A percentile compares a stretch with the other conserved stretches of the same genome.
Conservation (phyloP, 2,888 invertebrate genomes). For the Adela reaumurella region DNA sequence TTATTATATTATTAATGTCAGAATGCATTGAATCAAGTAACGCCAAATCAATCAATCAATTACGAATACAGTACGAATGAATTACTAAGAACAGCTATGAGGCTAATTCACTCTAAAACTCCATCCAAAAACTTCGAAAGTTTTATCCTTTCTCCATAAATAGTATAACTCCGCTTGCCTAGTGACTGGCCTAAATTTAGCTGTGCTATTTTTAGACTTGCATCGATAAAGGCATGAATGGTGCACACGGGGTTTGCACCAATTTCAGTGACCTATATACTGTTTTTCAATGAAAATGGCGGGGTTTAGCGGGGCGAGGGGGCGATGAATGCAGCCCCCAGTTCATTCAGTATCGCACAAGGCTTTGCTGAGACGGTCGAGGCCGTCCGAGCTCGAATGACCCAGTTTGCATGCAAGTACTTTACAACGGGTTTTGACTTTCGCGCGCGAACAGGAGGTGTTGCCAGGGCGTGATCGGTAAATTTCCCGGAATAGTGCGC, state of each 20-base stretch:
- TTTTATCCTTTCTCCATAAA: no score
- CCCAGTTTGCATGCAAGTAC: slow-evolving; percentile 22
- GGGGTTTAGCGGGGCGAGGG: slow-evolving; percentile 40
- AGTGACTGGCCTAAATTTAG: slow-evolving; percentile 54
- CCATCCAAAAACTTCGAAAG: no score
- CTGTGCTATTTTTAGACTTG: slow-evolving; percentile 38
- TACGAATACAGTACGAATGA: no score
- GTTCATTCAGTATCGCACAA: slow-evolving; percentile 48
- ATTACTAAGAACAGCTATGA: no score
- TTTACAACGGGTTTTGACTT: neutral
- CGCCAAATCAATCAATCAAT: no score
- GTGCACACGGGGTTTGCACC: slow-evolving; percentile 42
- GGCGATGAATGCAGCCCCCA: slow-evolving; percentile 35
- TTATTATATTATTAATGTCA: no score
- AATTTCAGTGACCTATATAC: slow-evolving; percentile 46
- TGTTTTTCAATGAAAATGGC: slow-evolving; percentile 43
- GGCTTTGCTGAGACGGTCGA: no score
- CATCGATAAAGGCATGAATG: slow-evolving; percentile 36
- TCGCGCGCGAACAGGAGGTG: slow-evolving; percentile 11
- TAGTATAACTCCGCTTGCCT: slow-evolving; percentile 26
- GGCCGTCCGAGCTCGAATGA: slow-evolving; percentile 34
- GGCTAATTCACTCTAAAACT: no score
- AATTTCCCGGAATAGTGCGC: no score
- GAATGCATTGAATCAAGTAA: no score
- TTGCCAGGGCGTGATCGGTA: neutral